Evolutionary conservation across 2,113 vertebrate genomes (phyloP).

Genomic region (Megalops atlanticus): DNA sequence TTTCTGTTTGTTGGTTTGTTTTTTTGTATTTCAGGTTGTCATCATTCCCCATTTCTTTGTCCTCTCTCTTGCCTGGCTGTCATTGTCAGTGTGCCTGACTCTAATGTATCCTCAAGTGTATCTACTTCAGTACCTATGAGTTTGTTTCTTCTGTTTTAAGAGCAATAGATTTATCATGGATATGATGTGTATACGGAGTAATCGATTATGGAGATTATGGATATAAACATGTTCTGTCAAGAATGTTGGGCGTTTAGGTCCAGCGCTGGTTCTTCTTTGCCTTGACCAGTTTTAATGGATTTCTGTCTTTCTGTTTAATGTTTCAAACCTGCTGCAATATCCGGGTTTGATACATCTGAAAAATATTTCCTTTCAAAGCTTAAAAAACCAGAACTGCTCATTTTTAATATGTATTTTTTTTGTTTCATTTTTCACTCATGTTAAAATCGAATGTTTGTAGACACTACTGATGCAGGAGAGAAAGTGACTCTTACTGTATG

Average conservation of each 20-base stretch:
- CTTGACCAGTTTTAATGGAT: slow-evolving; percentile 38
- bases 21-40: slow-evolving; percentile 23
- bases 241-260: slow-evolving; percentile 29
- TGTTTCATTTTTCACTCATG: slow-evolving; percentile 22
- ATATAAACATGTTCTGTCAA: slow-evolving; percentile 22
- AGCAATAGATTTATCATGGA: slow-evolving; percentile 42
- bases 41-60: slow-evolving; percentile 46
- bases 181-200: slow-evolving; percentile 25
- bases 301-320: slow-evolving; percentile 23
- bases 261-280: slow-evolving; percentile 32
- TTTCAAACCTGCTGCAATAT: slow-evolving; percentile 28
- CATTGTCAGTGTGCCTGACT: slow-evolving; percentile 47
- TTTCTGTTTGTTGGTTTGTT: slow-evolving; percentile 14
- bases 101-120: neutral
- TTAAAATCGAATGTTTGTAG: slow-evolving; percentile 38
- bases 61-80: slow-evolving; percentile 28
- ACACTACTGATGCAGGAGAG: slow-evolving; percentile 34
- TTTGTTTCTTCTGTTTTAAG: slow-evolving; percentile 41
- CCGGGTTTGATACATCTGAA: slow-evolving; percentile 41
- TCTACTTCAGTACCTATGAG: slow-evolving; percentile 11
- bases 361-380: slow-evolving; percentile 31
- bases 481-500: slow-evolving; percentile 35
- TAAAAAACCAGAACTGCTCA: neutral
- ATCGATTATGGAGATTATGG: slow-evolving; percentile 21
- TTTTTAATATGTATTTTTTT: slow-evolving; percentile 14